Conservation (phyloP, 2,797 vertebrate genomes). For the Coregonus sp. region DNA sequence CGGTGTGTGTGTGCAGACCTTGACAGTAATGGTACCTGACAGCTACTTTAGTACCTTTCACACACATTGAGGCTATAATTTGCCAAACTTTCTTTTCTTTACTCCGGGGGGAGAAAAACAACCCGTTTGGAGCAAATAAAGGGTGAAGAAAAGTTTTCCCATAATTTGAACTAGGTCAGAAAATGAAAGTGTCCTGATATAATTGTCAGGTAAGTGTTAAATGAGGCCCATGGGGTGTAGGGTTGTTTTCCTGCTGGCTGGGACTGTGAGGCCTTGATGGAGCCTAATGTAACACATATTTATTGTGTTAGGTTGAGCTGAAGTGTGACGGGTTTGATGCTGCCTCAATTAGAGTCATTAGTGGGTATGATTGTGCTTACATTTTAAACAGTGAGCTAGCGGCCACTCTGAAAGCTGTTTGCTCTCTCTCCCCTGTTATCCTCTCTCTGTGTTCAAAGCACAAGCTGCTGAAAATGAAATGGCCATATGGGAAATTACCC, state of each 20-base stretch:
- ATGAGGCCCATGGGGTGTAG: slow-evolving; percentile 48
- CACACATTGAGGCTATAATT: slow-evolving; percentile 65
- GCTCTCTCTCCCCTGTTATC: slow-evolving; percentile 22
- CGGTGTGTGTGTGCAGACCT: slow-evolving; percentile 32
- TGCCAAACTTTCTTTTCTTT: slow-evolving; percentile 68
- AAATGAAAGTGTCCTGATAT: slow-evolving; percentile 63
- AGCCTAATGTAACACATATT: slow-evolving; percentile 71
- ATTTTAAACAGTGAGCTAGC: slow-evolving; percentile 43
- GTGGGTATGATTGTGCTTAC: slow-evolving; percentile 63
- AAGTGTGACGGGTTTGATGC: slow-evolving; percentile 65
- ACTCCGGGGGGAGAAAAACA: slow-evolving; percentile 58
- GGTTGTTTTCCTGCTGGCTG: slow-evolving; percentile 70
- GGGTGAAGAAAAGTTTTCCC: slow-evolving; percentile 49
- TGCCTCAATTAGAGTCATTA: slow-evolving; percentile 75
- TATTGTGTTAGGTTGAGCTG: slow-evolving; percentile 70
- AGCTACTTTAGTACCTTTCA: slow-evolving; percentile 69
- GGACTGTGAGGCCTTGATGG: slow-evolving; percentile 61
- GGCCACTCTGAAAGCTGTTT: slow-evolving; percentile 35
- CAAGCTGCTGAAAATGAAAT: slow-evolving; percentile 30
- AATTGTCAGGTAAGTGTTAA: slow-evolving; percentile 66
- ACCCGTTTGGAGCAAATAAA: slow-evolving; percentile 45
- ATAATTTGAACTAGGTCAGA: slow-evolving; percentile 69
- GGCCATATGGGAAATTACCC: slow-evolving; percentile 58
- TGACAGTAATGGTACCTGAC: slow-evolving; percentile 72
- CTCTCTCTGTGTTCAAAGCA: slow-evolving; percentile 48